Evolutionary conservation across 2,888 invertebrate genomes (phyloP).

Genomic region (Cheilosia grossa): DNA sequence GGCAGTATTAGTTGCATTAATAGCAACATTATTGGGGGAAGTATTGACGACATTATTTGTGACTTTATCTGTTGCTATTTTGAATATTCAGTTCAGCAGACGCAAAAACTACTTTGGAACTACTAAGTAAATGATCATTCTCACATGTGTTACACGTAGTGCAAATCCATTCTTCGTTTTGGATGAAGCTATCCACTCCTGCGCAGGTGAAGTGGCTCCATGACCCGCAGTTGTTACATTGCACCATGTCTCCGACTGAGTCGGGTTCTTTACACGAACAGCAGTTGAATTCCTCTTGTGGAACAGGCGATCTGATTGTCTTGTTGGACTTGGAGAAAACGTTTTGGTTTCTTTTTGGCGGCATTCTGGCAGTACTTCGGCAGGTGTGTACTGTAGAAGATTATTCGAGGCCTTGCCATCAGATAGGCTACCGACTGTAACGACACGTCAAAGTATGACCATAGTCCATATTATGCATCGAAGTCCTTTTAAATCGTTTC

Average conservation of each 20-base stretch:
- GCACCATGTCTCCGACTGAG: constrained; percentile 23
- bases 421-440: too few species aligned
- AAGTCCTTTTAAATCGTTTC: too few species aligned
- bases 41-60: neutral
- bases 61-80: neutral
- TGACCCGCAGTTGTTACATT: constrained; percentile 12
- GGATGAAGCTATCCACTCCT: neutral
- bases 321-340: neutral
- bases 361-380: too few species aligned
- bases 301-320: neutral
- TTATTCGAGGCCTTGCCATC: too few species aligned
- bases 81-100: constrained; percentile 8
- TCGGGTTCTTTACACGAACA: constrained; percentile 14
- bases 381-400: too few species aligned
- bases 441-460: too few species aligned
- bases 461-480: too few species aligned
- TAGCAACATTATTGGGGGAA: neutral
- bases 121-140: constrained; percentile 8
- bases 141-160: constrained; percentile 10
- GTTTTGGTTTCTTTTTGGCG: neutral
- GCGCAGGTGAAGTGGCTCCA: constrained; percentile 9
- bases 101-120: constrained; percentile 5
- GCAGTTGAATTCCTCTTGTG: constrained; percentile 14
- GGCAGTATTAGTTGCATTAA: neutral
- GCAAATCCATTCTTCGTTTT: neutral